Percentiles rank a stretch among this genome's conserved stretches.
These are phyloP conservation scores for Pseudomyrmex pallidus DNA, from an alignment of 1,140 invertebrate species.

Conservation along the genomic window DNA sequence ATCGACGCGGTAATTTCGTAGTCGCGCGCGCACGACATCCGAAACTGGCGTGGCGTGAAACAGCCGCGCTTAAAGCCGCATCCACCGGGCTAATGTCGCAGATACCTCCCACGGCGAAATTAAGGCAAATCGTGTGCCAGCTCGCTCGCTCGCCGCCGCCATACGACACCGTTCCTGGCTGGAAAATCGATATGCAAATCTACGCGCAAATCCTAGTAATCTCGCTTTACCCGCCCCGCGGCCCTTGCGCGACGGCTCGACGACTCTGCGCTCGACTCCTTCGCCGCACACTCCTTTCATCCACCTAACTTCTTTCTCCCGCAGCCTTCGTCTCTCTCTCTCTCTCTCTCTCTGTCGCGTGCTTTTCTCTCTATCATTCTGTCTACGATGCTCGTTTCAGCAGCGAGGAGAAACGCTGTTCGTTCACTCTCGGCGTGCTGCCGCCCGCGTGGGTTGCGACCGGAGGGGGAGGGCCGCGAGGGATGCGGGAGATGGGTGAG, in stretches of 20 bases:
- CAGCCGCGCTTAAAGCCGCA: conserved; percentile 64
- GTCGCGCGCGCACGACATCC: conserved; percentile 14
- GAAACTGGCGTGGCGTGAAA: conserved; percentile 54
- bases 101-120: conserved; percentile 74
- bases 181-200: conserved; percentile 85
- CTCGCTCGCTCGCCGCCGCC: conserved; percentile 65
- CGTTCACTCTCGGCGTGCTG: conserved; percentile 33
- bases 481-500: conserved; percentile 64
- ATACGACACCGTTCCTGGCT: conserved; percentile 73
- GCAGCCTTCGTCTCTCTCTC: conserved; percentile 47
- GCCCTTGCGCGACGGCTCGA: conserved; percentile 66
- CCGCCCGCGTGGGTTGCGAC: conserved; percentile 16
- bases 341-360: conserved; percentile 26
- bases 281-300: conserved; percentile 7
- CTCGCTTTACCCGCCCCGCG: conserved; percentile 70
- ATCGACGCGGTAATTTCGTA: conserved; percentile 45
- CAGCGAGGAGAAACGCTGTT: conserved; percentile 36
- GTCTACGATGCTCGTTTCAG: conserved; percentile 52
- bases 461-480: conserved; percentile 34
- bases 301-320: conserved; percentile 25
- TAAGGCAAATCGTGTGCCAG: conserved; percentile 81
- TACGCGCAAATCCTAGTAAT: conserved; percentile 85
- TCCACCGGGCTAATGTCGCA: conserved; percentile 67
- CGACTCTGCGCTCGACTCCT: conserved; percentile 36
- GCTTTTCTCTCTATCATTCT: conserved; percentile 58